phyloP scores from a whole-genome alignment of 2,888 invertebrate genomes.

The Alloscopus bannaensis region DNA sequence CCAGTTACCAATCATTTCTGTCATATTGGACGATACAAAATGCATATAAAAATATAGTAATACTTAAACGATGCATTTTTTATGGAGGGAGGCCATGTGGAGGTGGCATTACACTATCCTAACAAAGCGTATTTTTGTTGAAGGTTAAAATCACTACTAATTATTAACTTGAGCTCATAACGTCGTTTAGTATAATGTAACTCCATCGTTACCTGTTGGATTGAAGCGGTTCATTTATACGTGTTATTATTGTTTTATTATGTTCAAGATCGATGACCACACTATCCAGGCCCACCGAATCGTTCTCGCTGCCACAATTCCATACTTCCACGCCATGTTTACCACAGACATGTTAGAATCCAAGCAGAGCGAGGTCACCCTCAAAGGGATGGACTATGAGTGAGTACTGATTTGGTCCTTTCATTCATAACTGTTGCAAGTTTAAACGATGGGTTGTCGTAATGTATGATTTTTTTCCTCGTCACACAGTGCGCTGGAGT shows the following conservation, averaged over 20 bases:
- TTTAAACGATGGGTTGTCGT: not conserved
- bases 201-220: no score
- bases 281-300: constrained; percentile 88
- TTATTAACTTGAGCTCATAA: no score
- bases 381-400: constrained; percentile 88
- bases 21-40: no score
- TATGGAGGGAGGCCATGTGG: no score
- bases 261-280: constrained; percentile 83
- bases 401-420: constrained; percentile 75
- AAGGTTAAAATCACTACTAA: no score
- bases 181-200: no score
- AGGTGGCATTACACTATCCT: no score
- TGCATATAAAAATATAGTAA: no score
- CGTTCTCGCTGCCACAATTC: constrained; percentile 89
- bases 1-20: no score
- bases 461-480: not conserved
- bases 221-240: constrained; percentile 43
- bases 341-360: constrained; percentile 91
- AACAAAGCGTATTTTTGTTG: no score
- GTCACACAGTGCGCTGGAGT: constrained; percentile 83
- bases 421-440: not conserved
- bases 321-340: constrained; percentile 94
- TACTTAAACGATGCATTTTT: no score
- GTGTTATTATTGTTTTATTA: constrained; percentile 47
- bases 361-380: constrained; percentile 86